phyloP scores from a whole-genome alignment of 1,140 invertebrate species.

The Magallana ariakensis region DNA sequence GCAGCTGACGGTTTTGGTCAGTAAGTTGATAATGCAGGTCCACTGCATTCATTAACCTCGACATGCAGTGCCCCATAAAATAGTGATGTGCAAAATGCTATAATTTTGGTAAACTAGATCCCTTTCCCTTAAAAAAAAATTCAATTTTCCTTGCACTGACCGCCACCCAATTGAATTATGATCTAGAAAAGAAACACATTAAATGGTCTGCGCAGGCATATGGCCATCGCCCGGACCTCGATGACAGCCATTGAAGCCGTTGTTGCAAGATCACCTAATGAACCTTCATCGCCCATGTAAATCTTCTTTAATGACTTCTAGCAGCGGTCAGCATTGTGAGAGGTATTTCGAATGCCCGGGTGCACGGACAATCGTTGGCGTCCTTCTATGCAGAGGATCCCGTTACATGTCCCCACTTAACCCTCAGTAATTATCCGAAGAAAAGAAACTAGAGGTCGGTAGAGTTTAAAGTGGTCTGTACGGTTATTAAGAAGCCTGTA shows the following conservation, averaged over 20 bases:
- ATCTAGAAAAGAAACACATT: slow-evolving; percentile 31
- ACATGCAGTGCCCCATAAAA: slow-evolving; percentile 31
- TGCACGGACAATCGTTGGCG: not conserved
- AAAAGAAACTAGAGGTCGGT: slow-evolving; percentile 8
- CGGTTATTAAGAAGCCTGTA: not conserved
- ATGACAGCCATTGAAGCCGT: not conserved
- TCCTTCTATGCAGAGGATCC: not conserved
- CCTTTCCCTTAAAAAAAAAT: slow-evolving; percentile 14
- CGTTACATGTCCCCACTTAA: slow-evolving; percentile 33
- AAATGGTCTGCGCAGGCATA: slow-evolving; percentile 24
- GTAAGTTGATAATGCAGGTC: not conserved
- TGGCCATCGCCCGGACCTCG: slow-evolving; percentile 1
- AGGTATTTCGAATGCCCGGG: not conserved
- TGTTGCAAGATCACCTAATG: slow-evolving; percentile 30
- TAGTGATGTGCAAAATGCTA: slow-evolving; percentile 34
- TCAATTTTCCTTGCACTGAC: slow-evolving; percentile 7
- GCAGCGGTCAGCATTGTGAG: slow-evolving; percentile 34
- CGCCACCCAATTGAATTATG: slow-evolving; percentile 21
- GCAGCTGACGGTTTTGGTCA: not conserved
- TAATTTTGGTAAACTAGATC: slow-evolving; percentile 30
- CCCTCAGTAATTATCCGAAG: not conserved
- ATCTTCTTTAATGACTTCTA: not conserved
- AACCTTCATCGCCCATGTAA: slow-evolving; percentile 11
- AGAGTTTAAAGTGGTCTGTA: not conserved
- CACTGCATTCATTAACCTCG: not conserved